Conservation (phyloP, 2,888 invertebrate genomes). For the Caenorhabditis panamensis region DNA sequence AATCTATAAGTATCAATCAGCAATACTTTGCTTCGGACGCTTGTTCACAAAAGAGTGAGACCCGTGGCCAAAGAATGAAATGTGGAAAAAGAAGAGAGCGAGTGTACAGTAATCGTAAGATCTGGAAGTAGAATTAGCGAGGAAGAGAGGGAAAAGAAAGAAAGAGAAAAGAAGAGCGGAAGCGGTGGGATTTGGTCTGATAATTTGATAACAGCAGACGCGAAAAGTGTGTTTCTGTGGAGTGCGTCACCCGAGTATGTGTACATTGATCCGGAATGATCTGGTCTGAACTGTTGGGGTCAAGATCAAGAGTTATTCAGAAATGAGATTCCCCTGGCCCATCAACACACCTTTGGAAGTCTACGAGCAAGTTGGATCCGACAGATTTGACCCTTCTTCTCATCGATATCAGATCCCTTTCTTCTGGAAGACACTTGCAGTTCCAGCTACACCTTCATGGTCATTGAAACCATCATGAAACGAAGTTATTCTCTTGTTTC, state of each 20-base stretch:
- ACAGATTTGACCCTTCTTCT: slow-evolving; percentile 66
- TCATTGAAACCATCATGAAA: slow-evolving; percentile 22
- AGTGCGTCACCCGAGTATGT: slow-evolving; percentile 3
- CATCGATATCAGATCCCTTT: slow-evolving; percentile 75
- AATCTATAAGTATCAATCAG: slow-evolving; percentile 10
- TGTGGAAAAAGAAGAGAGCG: slow-evolving; percentile 1
- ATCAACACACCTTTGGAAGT: slow-evolving; percentile 79
- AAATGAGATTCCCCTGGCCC: slow-evolving; percentile 80
- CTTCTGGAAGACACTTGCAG: slow-evolving; percentile 75
- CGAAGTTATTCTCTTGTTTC: slow-evolving; percentile 21
- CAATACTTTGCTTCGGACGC: neutral
- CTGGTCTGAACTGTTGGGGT: neutral
- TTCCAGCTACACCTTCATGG: slow-evolving; percentile 80
- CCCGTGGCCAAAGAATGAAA: slow-evolving; percentile 26
- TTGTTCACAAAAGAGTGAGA: slow-evolving; percentile 17
- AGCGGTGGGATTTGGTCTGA: slow-evolving; percentile 35
- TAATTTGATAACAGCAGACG: slow-evolving; percentile 49
- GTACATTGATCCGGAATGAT: slow-evolving; percentile 40
- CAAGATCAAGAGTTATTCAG: slow-evolving; percentile 60
- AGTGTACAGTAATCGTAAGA: slow-evolving; percentile 9
- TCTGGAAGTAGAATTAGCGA: slow-evolving; percentile 12
- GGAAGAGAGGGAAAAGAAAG: slow-evolving; percentile 22
- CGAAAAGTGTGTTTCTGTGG: slow-evolving; percentile 1
- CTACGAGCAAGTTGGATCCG: slow-evolving; percentile 79
- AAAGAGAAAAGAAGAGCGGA: slow-evolving; percentile 15